Base-by-base conservation (phyloP, 1,140 invertebrate species). In the Drosophila santomea region DNA sequence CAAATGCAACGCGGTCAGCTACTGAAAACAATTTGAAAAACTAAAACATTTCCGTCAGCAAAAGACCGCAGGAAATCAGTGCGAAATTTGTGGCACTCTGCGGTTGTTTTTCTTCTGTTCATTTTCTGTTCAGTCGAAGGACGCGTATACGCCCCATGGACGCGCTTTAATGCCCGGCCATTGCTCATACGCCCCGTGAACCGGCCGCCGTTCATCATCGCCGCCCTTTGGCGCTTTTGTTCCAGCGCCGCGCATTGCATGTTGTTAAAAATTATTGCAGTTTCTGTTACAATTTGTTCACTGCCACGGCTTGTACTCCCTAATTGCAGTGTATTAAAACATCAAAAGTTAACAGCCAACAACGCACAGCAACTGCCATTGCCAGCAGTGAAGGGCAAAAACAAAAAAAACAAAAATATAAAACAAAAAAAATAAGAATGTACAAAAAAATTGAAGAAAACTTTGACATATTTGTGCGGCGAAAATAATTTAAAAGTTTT, bases 311-410 rank as follows among this genome's bases (percentile, higher is more conserved):
- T 72, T 44, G 67, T 44, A 72, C 51, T 28, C 43, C 66, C 74
- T 77, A 86, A 86, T 81, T 85, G 68, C 66, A 77, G 81, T 84
- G 73, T 78, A 84, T 80, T 85, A 85, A 85, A 85, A 85, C 74
- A 86, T 86, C 63, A 78, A 78, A 81, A 81, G 68, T 74, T 81
- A 69, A 83, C 75, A 85, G 66, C 47, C 63, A 68, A 54, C 45
- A 59, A 45, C 35, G 17, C 20, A 41, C 35, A 68, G 17, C 50
- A 45, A 69, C 51, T 39, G 63, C 51, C 43, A 57, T 36, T 48
- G 15, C 36, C 57, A 74, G 23, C 36, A 71, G 35, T 17, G 15
- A 11, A 75, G 15, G 10, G 11, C 43, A 52, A 57, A 44, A 39
- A 38, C 4, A 41, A 47, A 15, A 43, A 43, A 8, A 43, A 43